These are phyloP conservation scores for Oikopleura vanhoeffeni DNA, from an alignment of 23 tunicate species.

Conservation along the genomic window DNA sequence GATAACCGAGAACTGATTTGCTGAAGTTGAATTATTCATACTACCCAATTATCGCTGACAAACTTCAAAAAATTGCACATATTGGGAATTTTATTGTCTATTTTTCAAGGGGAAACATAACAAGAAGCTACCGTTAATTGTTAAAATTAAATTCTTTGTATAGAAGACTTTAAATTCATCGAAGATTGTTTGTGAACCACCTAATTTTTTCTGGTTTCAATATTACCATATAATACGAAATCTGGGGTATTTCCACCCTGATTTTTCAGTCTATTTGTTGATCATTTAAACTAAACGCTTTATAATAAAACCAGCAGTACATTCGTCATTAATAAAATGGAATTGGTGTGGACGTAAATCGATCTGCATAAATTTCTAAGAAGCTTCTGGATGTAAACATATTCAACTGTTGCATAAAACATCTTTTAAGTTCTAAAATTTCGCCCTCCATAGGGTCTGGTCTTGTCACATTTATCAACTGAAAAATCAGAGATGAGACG, in stretches of 20 bases:
- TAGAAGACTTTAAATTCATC: not conserved
- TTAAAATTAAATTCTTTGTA: not conserved
- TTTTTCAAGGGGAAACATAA: not conserved
- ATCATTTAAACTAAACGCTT: not conserved
- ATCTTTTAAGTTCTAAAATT: not conserved
- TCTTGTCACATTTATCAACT: not conserved
- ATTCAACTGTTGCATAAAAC: slow-evolving; percentile 3
- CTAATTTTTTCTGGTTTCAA: not conserved
- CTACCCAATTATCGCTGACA: not conserved
- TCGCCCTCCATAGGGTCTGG: not conserved
- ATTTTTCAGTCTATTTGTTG: not conserved
- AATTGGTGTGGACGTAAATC: not conserved
- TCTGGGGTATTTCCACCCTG: not conserved
- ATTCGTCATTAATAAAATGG: not conserved
- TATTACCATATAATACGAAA: not conserved
- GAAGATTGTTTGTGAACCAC: not conserved
- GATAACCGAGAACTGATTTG: not conserved
- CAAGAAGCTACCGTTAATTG: not conserved
- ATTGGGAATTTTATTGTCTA: not conserved
- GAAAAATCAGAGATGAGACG: not conserved
- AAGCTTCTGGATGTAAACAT: not conserved
- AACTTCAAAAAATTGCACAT: not conserved
- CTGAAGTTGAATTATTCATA: not conserved
- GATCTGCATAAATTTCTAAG: not conserved
- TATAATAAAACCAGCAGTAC: not conserved